A percentile compares a stretch with the other conserved stretches of the same genome.
Conservation (phyloP, 2,888 invertebrate genomes). For the Acanthosoma haemorrhoidale region DNA sequence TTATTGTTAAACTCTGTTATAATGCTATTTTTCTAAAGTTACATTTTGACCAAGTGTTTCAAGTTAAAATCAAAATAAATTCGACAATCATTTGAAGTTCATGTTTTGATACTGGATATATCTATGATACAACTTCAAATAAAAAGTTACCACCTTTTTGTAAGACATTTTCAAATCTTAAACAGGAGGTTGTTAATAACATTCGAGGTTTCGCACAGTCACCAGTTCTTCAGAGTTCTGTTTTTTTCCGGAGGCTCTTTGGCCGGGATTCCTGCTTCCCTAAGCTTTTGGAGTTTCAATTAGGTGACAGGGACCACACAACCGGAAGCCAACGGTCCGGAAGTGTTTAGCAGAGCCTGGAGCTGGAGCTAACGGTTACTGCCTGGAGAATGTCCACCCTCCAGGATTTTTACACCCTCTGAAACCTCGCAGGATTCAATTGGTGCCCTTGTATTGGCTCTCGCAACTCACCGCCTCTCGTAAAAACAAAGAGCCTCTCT, state of each 20-base stretch:
- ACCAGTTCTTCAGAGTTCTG: too few relatives aligned
- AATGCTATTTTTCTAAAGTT: too few relatives aligned
- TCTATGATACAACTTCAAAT: too few relatives aligned
- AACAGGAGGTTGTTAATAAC: too few relatives aligned
- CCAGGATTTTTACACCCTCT: neutral
- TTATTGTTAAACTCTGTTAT: too few relatives aligned
- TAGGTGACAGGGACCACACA: neutral
- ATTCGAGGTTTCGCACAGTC: too few relatives aligned
- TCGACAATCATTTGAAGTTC: too few relatives aligned
- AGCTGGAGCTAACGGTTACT: slow-evolving; percentile 6
- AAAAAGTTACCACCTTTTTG: too few relatives aligned
- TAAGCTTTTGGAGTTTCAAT: neutral
- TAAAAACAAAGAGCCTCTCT: slow-evolving; percentile 3
- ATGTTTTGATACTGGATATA: too few relatives aligned
- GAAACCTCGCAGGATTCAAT: slow-evolving; percentile 3
- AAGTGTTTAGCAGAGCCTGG: slow-evolving; percentile 5
- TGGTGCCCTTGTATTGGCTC: neutral
- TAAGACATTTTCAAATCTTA: too few relatives aligned
- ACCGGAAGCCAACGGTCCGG: neutral
- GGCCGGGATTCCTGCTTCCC: neutral
- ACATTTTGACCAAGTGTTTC: too few relatives aligned
- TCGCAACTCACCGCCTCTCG: neutral
- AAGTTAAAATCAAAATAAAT: too few relatives aligned
- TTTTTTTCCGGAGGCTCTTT: neutral
- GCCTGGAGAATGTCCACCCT: neutral